Conservation (phyloP, 2,888 invertebrate genomes). For the Cetonia aurata region DNA sequence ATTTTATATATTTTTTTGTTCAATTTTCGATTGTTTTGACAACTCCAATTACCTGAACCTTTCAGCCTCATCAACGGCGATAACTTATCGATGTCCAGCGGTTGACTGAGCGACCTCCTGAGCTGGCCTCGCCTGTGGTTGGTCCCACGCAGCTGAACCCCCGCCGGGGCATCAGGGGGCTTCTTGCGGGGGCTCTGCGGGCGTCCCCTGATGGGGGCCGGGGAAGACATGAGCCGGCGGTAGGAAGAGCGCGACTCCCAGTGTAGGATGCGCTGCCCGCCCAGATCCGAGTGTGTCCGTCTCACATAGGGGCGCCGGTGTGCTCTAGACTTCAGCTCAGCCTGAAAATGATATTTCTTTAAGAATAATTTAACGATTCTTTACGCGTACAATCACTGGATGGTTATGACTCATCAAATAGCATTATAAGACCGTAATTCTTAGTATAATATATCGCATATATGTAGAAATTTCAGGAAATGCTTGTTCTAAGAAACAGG, state of each 20-base stretch:
- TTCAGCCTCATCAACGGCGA: constrained; percentile 71
- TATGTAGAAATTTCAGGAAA: too few species aligned
- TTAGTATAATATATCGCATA: too few species aligned
- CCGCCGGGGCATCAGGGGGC: constrained; percentile 61
- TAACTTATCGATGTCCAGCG: constrained; percentile 73
- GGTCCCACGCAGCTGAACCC: constrained; percentile 54
- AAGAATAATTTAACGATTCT: too few species aligned
- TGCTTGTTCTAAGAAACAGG: too few species aligned
- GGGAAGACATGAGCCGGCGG: constrained; percentile 68
- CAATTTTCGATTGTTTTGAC: too few species aligned
- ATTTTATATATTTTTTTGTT: too few species aligned
- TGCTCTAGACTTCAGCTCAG: constrained; percentile 69
- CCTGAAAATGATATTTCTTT: constrained; percentile 60
- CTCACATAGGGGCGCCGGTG: constrained; percentile 68
- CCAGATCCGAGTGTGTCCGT: constrained; percentile 71
- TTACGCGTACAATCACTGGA: too few species aligned
- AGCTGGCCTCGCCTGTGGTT: constrained; percentile 59
- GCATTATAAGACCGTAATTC: too few species aligned
- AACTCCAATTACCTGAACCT: constrained; percentile 64
- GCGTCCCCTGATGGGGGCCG: constrained; percentile 65
- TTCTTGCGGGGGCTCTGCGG: constrained; percentile 68
- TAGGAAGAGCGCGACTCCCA: constrained; percentile 69
- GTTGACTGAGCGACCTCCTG: constrained; percentile 77
- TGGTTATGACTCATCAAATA: too few species aligned
- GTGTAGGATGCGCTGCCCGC: constrained; percentile 70